Conservation (phyloP, 2,113 vertebrate genomes). For the Sinocyclocheilus maitianheensis region DNA sequence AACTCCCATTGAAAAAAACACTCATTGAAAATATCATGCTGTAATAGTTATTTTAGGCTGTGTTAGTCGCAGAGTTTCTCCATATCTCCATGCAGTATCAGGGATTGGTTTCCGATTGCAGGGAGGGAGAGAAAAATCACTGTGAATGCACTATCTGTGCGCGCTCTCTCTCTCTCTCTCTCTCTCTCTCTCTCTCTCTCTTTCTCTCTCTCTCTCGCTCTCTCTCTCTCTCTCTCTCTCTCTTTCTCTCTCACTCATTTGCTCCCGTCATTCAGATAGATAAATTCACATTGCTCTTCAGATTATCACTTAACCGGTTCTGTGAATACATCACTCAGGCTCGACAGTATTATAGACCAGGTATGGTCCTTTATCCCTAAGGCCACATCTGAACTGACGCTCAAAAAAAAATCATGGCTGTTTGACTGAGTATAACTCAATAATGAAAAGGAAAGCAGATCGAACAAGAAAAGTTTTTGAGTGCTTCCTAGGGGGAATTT, state of each 20-base stretch:
- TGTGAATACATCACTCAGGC: background rate
- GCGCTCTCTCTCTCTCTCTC: too few species aligned
- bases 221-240: conserved; percentile 32
- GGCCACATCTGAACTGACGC: background rate
- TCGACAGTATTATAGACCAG: background rate
- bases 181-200: too few species aligned
- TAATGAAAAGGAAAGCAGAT: background rate
- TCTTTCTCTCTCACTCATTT: conserved; percentile 36
- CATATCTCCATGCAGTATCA: conserved; percentile 67
- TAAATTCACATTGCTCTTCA: background rate
- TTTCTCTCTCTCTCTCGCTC: background rate
- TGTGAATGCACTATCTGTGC: conserved; percentile 31
- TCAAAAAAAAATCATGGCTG: background rate
- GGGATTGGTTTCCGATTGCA: conserved; percentile 69
- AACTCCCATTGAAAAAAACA: conserved; percentile 49
- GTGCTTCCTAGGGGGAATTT: background rate
- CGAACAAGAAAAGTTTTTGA: background rate
- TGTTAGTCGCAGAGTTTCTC: conserved; percentile 55
- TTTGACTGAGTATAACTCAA: background rate
- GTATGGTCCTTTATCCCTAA: background rate
- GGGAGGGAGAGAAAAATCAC: conserved; percentile 47
- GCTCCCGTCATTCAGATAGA: background rate
- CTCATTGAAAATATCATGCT: conserved; percentile 31
- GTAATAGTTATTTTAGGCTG: conserved; percentile 54
- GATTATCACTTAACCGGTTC: background rate